Evolutionary conservation across 2,113 vertebrate genomes (phyloP), one percentile per base, ranked within the genome.

Genomic region (Lagenorhynchus albirostris): DNA sequence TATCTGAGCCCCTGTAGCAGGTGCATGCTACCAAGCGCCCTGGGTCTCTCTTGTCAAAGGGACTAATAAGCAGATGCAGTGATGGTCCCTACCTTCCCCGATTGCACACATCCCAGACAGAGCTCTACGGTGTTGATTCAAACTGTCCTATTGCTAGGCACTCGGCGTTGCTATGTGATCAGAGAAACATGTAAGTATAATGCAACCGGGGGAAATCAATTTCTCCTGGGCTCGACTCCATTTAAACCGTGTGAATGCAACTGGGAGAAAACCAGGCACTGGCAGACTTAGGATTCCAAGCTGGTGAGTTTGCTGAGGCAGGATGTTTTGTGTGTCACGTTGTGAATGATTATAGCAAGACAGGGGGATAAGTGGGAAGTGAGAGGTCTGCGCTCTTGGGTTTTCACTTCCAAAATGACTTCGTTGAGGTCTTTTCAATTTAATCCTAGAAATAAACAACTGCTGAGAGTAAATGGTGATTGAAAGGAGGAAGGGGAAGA

Each of bases 391-490:
- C 74, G 70, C 89, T 92, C 82, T 74, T 31, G 90, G 90, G 93
- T 55, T 97, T 96, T 97, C 74, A 76, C 96, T 90, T 95, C 62
- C 87, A 93, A 95, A 95, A 91, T 62, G 92, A 97, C 65, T 97
- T 94, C 0, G 0, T 92, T 58, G 90, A 95, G 79, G 80, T 96
- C 67, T 97, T 98, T 97, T 96, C 89, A 82, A 79, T 96, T 96
- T 98, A 96, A 96, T 96, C 80, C 84, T 67, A 86, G 80, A 95
- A 95, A 92, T 94, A 97, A 97, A 97, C 93, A 97, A 95, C 65
- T 79, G 83, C 71, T 38, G 74, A 97, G 70, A 47, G n/a, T 17
- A 38, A 95, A 92, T 60, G 5, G n/a, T 47, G 87, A 90, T 36
- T 55, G 91, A 65, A 89, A 90, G 50, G 36, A 58, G 55, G 47